Evolutionary conservation across 2,113 vertebrate genomes (phyloP).

Genomic region (Mobula hypostoma): DNA sequence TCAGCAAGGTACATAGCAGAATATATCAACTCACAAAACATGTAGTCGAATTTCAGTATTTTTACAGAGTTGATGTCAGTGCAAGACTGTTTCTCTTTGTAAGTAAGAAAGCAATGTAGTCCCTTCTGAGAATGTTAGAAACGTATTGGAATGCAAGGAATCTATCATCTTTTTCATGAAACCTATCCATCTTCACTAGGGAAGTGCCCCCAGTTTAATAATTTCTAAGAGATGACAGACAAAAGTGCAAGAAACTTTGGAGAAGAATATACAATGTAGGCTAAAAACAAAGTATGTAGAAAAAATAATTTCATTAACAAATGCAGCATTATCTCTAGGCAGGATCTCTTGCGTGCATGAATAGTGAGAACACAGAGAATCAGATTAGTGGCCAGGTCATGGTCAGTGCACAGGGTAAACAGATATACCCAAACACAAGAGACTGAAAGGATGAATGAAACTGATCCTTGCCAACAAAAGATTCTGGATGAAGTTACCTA

Average conservation of each 20-base stretch:
- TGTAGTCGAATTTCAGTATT: neutral
- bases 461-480: neutral
- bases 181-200: neutral
- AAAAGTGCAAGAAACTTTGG: neutral
- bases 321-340: neutral
- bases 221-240: neutral
- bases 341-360: neutral
- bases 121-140: neutral
- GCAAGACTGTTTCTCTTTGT: neutral
- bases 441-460: neutral
- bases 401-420: conserved; percentile 17
- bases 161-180: neutral
- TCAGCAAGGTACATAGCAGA: neutral
- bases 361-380: neutral
- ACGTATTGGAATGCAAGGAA: neutral
- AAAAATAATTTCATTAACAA: conserved; percentile 17
- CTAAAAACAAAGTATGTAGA: neutral
- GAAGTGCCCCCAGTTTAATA: neutral
- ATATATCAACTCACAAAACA: neutral
- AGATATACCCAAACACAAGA: neutral
- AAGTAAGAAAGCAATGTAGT: neutral
- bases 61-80: neutral
- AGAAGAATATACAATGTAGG: neutral
- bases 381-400: conserved; percentile 9
- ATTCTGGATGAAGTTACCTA: neutral